Evolutionary conservation across 2,888 invertebrate species (phyloP).

Genomic region (Drosophila demipolita): DNA sequence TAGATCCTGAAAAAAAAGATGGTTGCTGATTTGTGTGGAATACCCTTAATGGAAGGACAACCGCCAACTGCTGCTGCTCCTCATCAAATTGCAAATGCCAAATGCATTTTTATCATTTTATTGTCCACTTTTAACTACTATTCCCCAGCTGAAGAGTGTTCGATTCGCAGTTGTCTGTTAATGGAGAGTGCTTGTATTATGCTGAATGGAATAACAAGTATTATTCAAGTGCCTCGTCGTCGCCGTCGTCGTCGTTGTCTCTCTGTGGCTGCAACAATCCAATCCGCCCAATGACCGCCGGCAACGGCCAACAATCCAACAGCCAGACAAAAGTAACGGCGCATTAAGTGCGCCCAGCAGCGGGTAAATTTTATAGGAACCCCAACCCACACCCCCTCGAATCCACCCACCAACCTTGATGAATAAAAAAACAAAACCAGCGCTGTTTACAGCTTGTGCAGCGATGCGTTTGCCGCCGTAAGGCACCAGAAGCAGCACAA

Average conservation of each 20-base stretch:
- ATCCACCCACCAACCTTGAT: background rate
- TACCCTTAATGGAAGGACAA: background rate
- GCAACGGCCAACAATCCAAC: conserved; percentile 6
- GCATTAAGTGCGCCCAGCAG: conserved; percentile 66
- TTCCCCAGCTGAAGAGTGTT: conserved; percentile 4
- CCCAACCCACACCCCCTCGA: background rate
- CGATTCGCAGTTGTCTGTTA: conserved; percentile 33
- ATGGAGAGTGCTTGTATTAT: conserved; percentile 44
- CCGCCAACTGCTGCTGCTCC: background rate
- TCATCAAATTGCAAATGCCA: background rate
- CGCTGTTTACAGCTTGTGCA: conserved; percentile 51
- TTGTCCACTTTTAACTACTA: background rate
- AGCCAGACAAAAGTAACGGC: conserved; percentile 64
- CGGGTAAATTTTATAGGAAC: conserved; percentile 32
- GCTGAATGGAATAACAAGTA: conserved; percentile 37
- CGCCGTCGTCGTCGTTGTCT: background rate
- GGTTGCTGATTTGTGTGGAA: background rate
- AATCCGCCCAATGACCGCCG: conserved; percentile 25
- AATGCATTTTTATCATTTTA: background rate
- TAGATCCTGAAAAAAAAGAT: background rate
- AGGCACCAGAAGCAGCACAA: conserved; percentile 35
- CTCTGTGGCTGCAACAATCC: conserved; percentile 35
- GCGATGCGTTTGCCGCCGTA: conserved; percentile 62
- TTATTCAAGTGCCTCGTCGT: conserved; percentile 31
- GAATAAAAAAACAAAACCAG: background rate